Evolutionary conservation across 23 tunicate species (phyloP), one percentile per base, ranked within the genome.

Genomic region (Halocynthia aurantium): DNA sequence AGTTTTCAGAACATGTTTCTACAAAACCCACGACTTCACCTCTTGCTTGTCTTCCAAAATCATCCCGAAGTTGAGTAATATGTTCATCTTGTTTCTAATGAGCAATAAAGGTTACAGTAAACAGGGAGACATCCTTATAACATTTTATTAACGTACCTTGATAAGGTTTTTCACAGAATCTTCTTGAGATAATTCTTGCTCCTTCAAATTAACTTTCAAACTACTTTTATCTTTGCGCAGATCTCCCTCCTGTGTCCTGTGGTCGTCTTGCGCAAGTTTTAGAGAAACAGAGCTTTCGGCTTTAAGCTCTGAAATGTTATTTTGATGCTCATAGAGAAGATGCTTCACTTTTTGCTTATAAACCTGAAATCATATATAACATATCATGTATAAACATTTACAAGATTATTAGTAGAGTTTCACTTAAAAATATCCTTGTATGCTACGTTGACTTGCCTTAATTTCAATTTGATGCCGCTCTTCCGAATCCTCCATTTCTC

Each of bases 291-390:
- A 81, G 67, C 86, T 88, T 58, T 94, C 94, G 9, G 94, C 87
- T 56, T 89, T 89, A 65, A 94, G 69, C 77, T 94, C 99, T n/a
- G 92, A 76, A 52, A 89, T 81, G 82, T 85, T 88, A 83, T 94
- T 94, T 73, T 94, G 99, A 68, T 94, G 99, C 52, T 94, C 99
- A 53, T 88, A 94, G 21, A 94, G 85, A 53, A 94, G 87, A 81
- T 94, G 99, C 77, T 94, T 94, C 71, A 89, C 99, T 78, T 94
- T 94, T 82, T 94, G 99, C 82, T 94, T 94, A 88, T 94, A 94
- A 50, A 89, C 96, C 88, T 84, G 62, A 5, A 44, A 76, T 72
- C 50, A 20, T 18, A 68, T 2, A 18, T 15, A 68, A 2, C 19
- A 68, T 15, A 0, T 49, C 57, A 51, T n/a, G 72, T 17, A 5